A percentile compares a stretch with the other conserved stretches of the same genome.
Conservation (phyloP, 2,113 vertebrate genomes). For the Neofelis nebulosa region DNA sequence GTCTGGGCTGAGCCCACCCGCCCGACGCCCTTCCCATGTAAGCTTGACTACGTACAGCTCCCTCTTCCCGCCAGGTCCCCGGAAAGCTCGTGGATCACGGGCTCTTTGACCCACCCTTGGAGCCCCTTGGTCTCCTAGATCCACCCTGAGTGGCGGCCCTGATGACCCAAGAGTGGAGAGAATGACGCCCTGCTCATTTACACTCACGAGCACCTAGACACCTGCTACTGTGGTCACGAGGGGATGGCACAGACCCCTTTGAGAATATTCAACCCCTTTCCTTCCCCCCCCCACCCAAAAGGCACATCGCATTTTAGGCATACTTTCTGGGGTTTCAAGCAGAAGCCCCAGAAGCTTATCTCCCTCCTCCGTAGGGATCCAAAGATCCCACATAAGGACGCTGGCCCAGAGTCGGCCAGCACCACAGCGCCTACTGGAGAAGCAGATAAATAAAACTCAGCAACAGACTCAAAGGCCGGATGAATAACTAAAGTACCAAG, state of each 20-base stretch:
- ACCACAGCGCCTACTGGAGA: accelerated
- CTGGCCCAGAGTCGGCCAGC: neutral
- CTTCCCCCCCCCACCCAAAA: neutral
- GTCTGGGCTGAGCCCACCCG: neutral
- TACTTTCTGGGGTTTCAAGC: neutral
- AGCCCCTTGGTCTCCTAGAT: neutral
- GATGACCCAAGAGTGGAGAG: accelerated
- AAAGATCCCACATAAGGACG: neutral
- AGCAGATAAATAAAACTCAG: neutral
- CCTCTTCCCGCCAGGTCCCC: accelerated
- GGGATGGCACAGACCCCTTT: neutral
- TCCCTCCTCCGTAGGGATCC: neutral
- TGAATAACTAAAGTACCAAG: neutral
- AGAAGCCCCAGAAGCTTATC: neutral
- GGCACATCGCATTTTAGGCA: too few relatives aligned
- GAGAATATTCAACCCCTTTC: neutral
- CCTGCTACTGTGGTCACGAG: accelerated
- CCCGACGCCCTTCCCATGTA: accelerated
- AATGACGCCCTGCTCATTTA: accelerated
- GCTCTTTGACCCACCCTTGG: neutral
- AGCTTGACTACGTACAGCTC: accelerated
- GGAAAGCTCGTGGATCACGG: accelerated
- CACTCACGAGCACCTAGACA: neutral
- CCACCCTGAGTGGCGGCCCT: neutral
- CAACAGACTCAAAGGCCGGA: neutral